phyloP scores from a whole-genome alignment of 2,888 invertebrate species.

The Osedax frankpressi region DNA sequence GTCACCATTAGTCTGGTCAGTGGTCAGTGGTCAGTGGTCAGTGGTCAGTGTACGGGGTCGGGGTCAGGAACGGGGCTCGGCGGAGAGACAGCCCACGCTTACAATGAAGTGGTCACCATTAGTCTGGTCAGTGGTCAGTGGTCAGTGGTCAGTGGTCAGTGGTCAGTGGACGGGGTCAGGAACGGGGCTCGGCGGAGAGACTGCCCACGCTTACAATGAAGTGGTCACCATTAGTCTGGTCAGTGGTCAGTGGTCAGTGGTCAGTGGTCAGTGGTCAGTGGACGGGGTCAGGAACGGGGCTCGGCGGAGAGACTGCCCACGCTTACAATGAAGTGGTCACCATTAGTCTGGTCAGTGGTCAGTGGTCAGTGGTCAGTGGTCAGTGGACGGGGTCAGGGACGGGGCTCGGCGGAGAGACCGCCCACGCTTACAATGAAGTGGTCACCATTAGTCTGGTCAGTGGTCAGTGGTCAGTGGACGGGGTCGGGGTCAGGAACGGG shows the following conservation, averaged over 20 bases:
- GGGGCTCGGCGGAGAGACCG: too few relatives aligned
- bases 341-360: slow-evolving; percentile 73
- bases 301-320: slow-evolving; percentile 90
- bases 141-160: too few relatives aligned
- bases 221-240: slow-evolving; percentile 87
- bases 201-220: slow-evolving; percentile 80
- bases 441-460: too few relatives aligned
- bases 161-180: slow-evolving; percentile 65
- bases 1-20: slow-evolving; percentile 80
- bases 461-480: too few relatives aligned
- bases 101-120: slow-evolving; percentile 80
- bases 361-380: too few relatives aligned
- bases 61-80: slow-evolving; percentile 86
- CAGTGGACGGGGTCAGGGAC: too few relatives aligned
- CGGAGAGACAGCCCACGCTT: slow-evolving; percentile 90
- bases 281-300: slow-evolving; percentile 69
- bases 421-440: too few relatives aligned
- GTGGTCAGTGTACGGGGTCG: too few relatives aligned
- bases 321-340: slow-evolving; percentile 86
- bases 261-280: too few relatives aligned
- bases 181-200: slow-evolving; percentile 93
- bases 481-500: too few relatives aligned
- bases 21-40: too few relatives aligned
- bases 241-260: too few relatives aligned
- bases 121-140: slow-evolving; percentile 71